A percentile compares a stretch with the other conserved stretches of the same genome.
Evolutionary conservation across 2,888 invertebrate species (phyloP).

Genomic region (Caenorhabditis japonica): DNA sequence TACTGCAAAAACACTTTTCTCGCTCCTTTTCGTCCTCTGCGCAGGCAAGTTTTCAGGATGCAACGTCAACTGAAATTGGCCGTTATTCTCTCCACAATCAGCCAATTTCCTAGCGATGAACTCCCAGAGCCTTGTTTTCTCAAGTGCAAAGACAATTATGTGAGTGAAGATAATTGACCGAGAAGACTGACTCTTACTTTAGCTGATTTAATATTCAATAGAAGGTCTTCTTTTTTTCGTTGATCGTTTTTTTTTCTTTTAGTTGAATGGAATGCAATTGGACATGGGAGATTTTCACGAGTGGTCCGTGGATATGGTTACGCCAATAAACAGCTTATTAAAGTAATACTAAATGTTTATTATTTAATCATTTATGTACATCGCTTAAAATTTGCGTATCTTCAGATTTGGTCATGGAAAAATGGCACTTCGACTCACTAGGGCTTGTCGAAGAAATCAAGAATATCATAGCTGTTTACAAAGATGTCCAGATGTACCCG

Average conservation of each 20-base stretch:
- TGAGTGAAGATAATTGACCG: conserved; percentile 43
- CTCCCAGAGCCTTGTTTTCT: conserved; percentile 66
- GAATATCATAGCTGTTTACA: conserved; percentile 62
- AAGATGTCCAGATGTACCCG: conserved; percentile 59
- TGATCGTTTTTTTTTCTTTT: conserved; percentile 27
- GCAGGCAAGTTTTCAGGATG: neutral
- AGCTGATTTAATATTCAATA: conserved; percentile 6
- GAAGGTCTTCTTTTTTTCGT: neutral
- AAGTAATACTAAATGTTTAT: conserved; percentile 27
- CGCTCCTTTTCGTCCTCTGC: neutral
- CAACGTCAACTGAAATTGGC: conserved; percentile 7
- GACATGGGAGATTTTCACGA: conserved; percentile 63
- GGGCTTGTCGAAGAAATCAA: conserved; percentile 60
- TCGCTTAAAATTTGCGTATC: conserved; percentile 16
- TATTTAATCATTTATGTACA: neutral
- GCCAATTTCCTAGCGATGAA: conserved; percentile 9
- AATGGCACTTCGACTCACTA: conserved; percentile 47
- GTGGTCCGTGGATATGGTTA: conserved; percentile 69
- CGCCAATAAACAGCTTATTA: conserved; percentile 67
- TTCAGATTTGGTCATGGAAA: conserved; percentile 43
- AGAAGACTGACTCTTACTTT: too few relatives aligned
- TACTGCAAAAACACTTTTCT: conserved; percentile 1
- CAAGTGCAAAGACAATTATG: conserved; percentile 72
- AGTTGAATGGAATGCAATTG: conserved; percentile 71
- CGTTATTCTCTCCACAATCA: conserved; percentile 18